Conservation (phyloP, 2,113 vertebrate species). For the Scopus umbretta region DNA sequence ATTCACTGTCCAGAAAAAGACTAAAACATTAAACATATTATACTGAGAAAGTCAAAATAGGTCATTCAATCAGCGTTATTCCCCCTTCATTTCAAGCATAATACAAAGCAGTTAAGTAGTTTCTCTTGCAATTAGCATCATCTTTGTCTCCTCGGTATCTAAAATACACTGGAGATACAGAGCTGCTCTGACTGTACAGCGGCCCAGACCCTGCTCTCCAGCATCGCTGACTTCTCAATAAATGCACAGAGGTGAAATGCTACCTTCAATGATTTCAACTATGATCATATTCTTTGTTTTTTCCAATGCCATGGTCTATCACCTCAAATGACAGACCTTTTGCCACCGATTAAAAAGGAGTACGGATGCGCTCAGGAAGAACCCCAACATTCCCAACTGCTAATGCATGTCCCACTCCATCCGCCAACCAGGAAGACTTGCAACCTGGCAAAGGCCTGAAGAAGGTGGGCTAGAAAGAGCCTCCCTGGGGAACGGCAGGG, state of each 20-base stretch:
- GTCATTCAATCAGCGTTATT: slow-evolving; percentile 38
- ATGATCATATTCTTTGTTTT: not conserved
- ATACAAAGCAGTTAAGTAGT: slow-evolving; percentile 41
- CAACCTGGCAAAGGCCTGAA: not conserved
- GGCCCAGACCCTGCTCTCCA: not conserved
- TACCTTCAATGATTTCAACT: not conserved
- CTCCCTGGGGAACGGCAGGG: not conserved
- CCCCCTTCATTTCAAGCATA: slow-evolving; percentile 34
- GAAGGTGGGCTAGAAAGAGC: not conserved
- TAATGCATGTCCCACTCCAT: not conserved
- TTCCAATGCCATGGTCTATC: not conserved
- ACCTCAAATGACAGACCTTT: not conserved
- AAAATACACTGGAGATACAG: not conserved
- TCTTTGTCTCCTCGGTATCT: slow-evolving; percentile 25
- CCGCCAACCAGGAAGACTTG: not conserved
- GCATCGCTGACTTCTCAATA: not conserved
- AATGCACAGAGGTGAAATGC: not conserved
- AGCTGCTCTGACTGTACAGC: not conserved
- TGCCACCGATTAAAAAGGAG: not conserved
- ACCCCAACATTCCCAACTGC: not conserved
- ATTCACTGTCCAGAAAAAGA: slow-evolving; percentile 29
- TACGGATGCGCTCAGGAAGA: not conserved
- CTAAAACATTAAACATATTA: slow-evolving; percentile 29
- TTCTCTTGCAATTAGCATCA: slow-evolving; percentile 52
- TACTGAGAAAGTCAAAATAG: slow-evolving; percentile 59